Conservation (phyloP, 2,888 invertebrate genomes). For the Habrosyne pyritoides region DNA sequence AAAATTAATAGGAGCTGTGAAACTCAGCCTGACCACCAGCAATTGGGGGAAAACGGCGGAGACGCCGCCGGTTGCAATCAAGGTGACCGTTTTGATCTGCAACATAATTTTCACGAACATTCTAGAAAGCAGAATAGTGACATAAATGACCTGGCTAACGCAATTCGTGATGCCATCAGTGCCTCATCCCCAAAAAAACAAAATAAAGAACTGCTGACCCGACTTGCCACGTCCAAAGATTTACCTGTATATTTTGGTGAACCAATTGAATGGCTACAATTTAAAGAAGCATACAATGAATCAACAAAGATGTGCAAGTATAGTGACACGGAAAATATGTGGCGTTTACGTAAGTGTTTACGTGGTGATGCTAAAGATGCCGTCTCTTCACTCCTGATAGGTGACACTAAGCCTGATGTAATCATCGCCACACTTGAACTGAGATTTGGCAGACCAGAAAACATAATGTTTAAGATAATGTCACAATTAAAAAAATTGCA, state of each 20-base stretch:
- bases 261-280: slow-evolving; percentile 22
- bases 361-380: slow-evolving; percentile 20
- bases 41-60: too few relatives aligned
- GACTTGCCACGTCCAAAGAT: background rate
- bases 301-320: slow-evolving; percentile 20
- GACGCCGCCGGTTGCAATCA: too few relatives aligned
- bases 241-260: slow-evolving; percentile 18
- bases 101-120: too few relatives aligned
- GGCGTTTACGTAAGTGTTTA: slow-evolving; percentile 22
- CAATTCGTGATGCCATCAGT: too few relatives aligned
- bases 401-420: slow-evolving; percentile 16
- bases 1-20: too few relatives aligned
- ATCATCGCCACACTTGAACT: slow-evolving; percentile 18
- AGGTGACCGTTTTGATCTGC: too few relatives aligned
- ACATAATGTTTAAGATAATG: background rate
- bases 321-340: slow-evolving; percentile 20
- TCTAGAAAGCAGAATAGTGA: too few relatives aligned
- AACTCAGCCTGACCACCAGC: too few relatives aligned
- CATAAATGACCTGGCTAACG: too few relatives aligned
- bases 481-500: background rate
- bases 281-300: slow-evolving; percentile 14
- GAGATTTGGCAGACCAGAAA: slow-evolving; percentile 15
- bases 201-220: background rate
- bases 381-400: slow-evolving; percentile 19
- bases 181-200: too few relatives aligned